Evolutionary conservation across 2,113 vertebrate genomes (phyloP), one percentile per base, ranked within the genome.

Genomic region (Echinops telfairi): DNA sequence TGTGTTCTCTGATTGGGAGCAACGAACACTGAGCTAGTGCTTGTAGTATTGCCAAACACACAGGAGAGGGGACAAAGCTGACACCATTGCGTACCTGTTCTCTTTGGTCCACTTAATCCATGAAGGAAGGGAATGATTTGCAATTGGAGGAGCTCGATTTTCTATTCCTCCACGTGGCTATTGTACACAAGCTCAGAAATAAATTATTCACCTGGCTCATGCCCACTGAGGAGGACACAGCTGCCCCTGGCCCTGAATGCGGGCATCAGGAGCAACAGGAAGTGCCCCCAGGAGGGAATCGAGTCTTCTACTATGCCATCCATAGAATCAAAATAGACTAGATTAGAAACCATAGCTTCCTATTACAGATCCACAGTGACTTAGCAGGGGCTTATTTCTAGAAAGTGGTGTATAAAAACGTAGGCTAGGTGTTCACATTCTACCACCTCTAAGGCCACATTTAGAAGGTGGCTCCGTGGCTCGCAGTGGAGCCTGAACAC

Each of bases 141-240:
- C 6, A 58, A 31, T 0, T 3, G 10, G 1, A 40, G 20, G 4
- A 31, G 38, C 19, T 36, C 19, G 43, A 27, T 31, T 92, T 86
- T 29, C n/a, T 29, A 62, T n/a, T 38, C 1, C 36, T 23, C 10
- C 40, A 20, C 0, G 5, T 9, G 31, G 57, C 64, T 64, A 33
- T 14, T 68, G 33, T 38, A 6, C 14, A 1, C 3, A 33, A 1
- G 0, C 68, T 75, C 57, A 2, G 60, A 64, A 38, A 40, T 66
- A 3, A 43, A 17, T 3, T 40, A 58, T 38, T 22, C 40, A 62
- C 33, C 23, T 38, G 43, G n/a, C 19, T 85, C n/a, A 2, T 17
- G 58, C n/a, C 73, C 31, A 15, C 4, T 9, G 31, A 27, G 33
- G 58, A 60, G 7, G 16, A 23, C 27, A 47, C 4, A 40, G 33